Evolutionary conservation across 2,113 vertebrate genomes (phyloP), one percentile per base, ranked within the genome.

Genomic region (Pycnonotus jocosus): DNA sequence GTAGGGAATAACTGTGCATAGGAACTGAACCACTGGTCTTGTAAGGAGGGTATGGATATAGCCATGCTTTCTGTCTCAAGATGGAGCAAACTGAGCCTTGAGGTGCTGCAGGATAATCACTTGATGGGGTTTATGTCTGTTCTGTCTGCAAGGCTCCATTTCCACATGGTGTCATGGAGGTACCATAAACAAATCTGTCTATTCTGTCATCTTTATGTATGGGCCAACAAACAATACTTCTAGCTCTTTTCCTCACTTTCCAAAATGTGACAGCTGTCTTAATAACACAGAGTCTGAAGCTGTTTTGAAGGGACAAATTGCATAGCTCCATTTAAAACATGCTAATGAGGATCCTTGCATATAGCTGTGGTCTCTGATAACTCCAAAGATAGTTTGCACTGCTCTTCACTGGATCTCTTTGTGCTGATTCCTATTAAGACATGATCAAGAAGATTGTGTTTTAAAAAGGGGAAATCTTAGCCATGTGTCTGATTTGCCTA

Each of bases 401-500:
- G 44, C 47, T 95, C 44, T 81, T 91, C 27, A 28, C 12, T 84
- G 51, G 21, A 60, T 71, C 27, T 24, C 47, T 89, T 68, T 76
- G 38, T 79, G 66, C 58, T 69, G 38, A 37, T 21, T 84, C 19
- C 42, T 77, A 8, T 53, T 69, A 76, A 76, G 37, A 28, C 12
- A 35, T 19, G 10, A 64, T 48, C 6, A n/a, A 77, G 86, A 45
- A 16, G 5, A 2, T 57, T 51, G 6, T 2, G 30, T 78, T 64
- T 60, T 24, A 1, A 10, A 47, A 50, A 73, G 35, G 5, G 44
- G 27, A 30, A 50, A 15, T 62, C 33, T 35, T 54, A 20, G 2
- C 16, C 69, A 7, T 4, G 0, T 60, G 11, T 73, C 50, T 77
- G 71, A 57, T 51, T 65, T 65, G 2, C 24, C 9, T 44, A 0